These are phyloP conservation scores for Ceraclea dissimilis DNA, from an alignment of 2,888 invertebrate species.

Conservation along the genomic window DNA sequence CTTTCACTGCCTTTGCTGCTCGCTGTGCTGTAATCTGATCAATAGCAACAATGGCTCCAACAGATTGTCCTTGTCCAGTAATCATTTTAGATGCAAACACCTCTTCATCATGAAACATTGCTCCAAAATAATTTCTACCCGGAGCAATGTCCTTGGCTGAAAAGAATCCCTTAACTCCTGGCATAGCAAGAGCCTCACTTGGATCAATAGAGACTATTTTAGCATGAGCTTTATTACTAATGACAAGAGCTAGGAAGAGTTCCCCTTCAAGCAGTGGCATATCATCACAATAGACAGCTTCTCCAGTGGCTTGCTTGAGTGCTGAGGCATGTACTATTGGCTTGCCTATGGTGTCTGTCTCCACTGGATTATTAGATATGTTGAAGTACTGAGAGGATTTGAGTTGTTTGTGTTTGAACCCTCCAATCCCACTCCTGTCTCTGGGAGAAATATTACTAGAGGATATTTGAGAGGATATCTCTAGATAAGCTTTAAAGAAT, in stretches of 20 bases:
- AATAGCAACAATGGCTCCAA: constrained; percentile 74
- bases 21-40: constrained; percentile 73
- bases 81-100: constrained; percentile 74
- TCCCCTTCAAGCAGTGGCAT: constrained; percentile 71
- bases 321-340: constrained; percentile 77
- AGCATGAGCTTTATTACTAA: constrained; percentile 77
- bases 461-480: constrained; percentile 48
- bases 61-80: constrained; percentile 69
- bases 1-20: constrained; percentile 72
- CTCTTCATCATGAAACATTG: constrained; percentile 74
- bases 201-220: constrained; percentile 69
- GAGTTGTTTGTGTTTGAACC: constrained; percentile 50
- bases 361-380: constrained; percentile 31
- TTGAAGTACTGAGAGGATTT: constrained; percentile 67
- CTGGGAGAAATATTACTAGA: constrained; percentile 30
- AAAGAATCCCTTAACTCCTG: constrained; percentile 78
- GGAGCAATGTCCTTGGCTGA: constrained; percentile 69
- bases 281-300: constrained; percentile 89
- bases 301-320: constrained; percentile 82
- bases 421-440: constrained; percentile 49
- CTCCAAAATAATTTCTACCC: constrained; percentile 54
- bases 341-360: constrained; percentile 72
- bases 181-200: constrained; percentile 59
- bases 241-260: constrained; percentile 70
- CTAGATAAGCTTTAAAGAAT: constrained; percentile 62